phyloP scores from a whole-genome alignment of 1,140 invertebrate genomes.

The Drosophila orena region DNA sequence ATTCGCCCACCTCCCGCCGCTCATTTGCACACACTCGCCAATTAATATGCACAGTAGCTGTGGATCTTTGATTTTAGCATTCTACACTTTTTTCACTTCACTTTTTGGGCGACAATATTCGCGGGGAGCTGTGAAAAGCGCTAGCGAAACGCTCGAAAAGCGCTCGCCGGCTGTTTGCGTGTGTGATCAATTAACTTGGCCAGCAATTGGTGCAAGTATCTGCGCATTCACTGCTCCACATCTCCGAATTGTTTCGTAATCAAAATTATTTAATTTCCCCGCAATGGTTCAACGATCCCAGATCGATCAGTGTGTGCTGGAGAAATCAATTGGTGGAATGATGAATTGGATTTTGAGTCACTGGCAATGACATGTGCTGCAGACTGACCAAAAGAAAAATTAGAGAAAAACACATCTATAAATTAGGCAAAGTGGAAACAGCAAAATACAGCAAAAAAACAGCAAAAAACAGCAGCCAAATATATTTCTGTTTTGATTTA shows the following conservation, averaged over 20 bases:
- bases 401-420: conserved; percentile 15
- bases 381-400: conserved; percentile 1
- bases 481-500: conserved; percentile 65
- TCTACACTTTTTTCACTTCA: conserved; percentile 2
- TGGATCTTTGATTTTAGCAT: conserved; percentile 31
- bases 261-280: conserved; percentile 34
- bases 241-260: conserved; percentile 33
- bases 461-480: conserved; percentile 16
- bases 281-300: conserved; percentile 40
- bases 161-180: conserved; percentile 29
- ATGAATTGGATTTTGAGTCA: conserved; percentile 36
- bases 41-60: conserved; percentile 69
- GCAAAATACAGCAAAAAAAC: conserved; percentile 7
- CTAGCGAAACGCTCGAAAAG: conserved; percentile 20
- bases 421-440: conserved; percentile 27
- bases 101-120: conserved; percentile 34
- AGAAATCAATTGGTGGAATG: conserved; percentile 38
- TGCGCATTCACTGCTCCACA: conserved; percentile 18
- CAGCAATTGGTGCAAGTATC: conserved; percentile 44
- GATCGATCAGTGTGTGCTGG: conserved; percentile 6
- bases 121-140: conserved; percentile 46
- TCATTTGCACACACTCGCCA: conserved; percentile 40
- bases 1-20: conserved; percentile 6
- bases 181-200: conserved; percentile 47
- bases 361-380: conserved; percentile 33